These are phyloP conservation scores for Styela plicata DNA, from an alignment of 23 tunicate species.

Conservation along the genomic window DNA sequence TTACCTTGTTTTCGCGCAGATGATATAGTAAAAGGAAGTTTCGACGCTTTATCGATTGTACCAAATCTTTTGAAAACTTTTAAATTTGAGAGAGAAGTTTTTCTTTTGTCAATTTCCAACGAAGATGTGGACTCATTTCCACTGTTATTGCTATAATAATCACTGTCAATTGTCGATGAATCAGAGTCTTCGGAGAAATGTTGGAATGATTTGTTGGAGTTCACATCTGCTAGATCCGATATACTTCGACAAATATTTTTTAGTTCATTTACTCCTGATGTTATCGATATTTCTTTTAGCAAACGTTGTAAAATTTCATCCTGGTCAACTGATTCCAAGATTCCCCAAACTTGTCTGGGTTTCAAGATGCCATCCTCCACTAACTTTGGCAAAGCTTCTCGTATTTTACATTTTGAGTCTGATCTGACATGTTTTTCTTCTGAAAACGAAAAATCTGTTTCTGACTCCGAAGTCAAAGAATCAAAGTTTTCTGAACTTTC, in stretches of 20 bases:
- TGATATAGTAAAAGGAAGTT: background rate
- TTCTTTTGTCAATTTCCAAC: background rate
- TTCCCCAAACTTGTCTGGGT: conserved; percentile 48
- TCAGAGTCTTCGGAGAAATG: background rate
- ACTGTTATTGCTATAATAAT: background rate
- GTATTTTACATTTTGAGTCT: background rate
- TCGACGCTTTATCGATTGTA: background rate
- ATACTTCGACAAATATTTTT: too few relatives aligned
- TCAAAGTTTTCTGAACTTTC: conserved; percentile 30
- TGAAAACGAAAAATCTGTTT: background rate
- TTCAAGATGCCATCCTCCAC: conserved; percentile 30
- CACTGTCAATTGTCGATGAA: background rate
- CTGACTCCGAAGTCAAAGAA: conserved; percentile 27
- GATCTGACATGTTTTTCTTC: background rate
- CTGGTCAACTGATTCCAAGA: conserved; percentile 31
- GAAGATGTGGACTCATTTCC: background rate
- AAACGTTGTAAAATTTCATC: conserved; percentile 20
- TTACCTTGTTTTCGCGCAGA: background rate
- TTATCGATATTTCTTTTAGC: conserved; percentile 12
- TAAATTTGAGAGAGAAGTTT: background rate
- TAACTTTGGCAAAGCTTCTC: background rate
- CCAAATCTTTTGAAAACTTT: background rate
- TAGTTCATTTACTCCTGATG: background rate
- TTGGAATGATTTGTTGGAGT: background rate
- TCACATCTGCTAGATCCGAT: too few relatives aligned